These are phyloP conservation scores for Naja naja DNA, from an alignment of 2,113 vertebrate genomes.

Conservation along the genomic window DNA sequence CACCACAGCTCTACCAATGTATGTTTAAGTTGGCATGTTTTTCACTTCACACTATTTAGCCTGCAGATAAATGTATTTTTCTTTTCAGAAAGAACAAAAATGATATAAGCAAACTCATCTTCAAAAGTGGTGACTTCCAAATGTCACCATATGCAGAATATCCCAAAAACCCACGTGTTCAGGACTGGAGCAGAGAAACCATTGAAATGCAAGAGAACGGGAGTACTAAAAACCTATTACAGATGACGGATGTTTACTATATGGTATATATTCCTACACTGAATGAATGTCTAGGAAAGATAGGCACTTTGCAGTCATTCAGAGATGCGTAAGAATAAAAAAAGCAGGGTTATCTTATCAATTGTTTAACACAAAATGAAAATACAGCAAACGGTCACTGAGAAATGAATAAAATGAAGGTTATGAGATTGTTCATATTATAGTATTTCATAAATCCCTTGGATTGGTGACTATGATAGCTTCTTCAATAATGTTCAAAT, in stretches of 20 bases:
- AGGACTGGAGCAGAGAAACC: slow-evolving; percentile 94
- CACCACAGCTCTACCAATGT: not conserved
- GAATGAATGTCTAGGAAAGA: slow-evolving; percentile 17
- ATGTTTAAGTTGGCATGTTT: not conserved
- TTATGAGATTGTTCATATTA: not conserved
- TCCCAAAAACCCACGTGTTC: slow-evolving; percentile 87
- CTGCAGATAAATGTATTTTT: slow-evolving; percentile 25
- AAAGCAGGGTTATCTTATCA: not conserved
- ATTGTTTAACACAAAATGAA: not conserved
- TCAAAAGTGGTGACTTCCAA: slow-evolving; percentile 95
- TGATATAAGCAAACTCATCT: slow-evolving; percentile 98
- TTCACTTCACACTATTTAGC: not conserved
- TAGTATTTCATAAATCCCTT: not conserved
- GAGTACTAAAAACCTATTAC: slow-evolving; percentile 97
- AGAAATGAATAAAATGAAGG: not conserved
- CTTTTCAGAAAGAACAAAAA: slow-evolving; percentile 90
- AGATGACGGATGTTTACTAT: slow-evolving; percentile 96
- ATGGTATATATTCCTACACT: slow-evolving; percentile 76
- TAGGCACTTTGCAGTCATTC: slow-evolving; percentile 9
- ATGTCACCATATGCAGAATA: slow-evolving; percentile 95
- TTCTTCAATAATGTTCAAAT: not conserved
- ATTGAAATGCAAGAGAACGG: slow-evolving; percentile 99
- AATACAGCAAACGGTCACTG: not conserved
- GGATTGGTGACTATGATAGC: not conserved
- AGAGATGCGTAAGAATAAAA: not conserved